A percentile compares a stretch with the other conserved stretches of the same genome.
Conservation (phyloP, 2,888 invertebrate species). For the Cephus pulcher region DNA sequence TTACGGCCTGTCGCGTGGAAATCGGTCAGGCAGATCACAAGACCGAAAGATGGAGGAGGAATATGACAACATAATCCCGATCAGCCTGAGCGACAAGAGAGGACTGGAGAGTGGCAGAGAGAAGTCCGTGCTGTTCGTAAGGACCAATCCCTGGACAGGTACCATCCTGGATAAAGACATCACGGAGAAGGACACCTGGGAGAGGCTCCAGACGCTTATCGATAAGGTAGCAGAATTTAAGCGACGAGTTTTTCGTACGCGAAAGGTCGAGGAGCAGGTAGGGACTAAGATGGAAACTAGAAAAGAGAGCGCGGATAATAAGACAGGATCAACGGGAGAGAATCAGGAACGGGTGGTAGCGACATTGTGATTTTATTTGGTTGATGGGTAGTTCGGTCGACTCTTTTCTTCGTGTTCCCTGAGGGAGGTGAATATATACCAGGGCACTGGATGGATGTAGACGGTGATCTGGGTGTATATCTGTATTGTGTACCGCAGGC, state of each 20-base stretch:
- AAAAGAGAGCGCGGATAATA: background rate
- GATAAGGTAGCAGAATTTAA: slow-evolving; percentile 37
- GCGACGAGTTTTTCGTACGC: slow-evolving; percentile 26
- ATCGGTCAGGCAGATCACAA: background rate
- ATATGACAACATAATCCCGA: background rate
- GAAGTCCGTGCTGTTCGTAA: too few relatives aligned
- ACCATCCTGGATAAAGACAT: background rate
- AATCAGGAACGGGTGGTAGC: slow-evolving; percentile 10
- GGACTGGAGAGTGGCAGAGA: background rate
- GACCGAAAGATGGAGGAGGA: slow-evolving; percentile 1
- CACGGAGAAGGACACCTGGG: slow-evolving; percentile 25
- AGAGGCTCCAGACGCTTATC: slow-evolving; percentile 31
- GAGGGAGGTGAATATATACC: too few relatives aligned
- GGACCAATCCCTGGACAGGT: too few relatives aligned
- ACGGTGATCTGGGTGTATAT: too few relatives aligned
- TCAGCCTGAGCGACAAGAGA: background rate
- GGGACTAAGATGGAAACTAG: slow-evolving; percentile 9
- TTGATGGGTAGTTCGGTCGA: background rate
- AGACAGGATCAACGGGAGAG: too few relatives aligned
- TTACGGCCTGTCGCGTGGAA: background rate
- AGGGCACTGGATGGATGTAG: too few relatives aligned
- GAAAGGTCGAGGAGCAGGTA: slow-evolving; percentile 30
- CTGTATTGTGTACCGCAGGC: slow-evolving; percentile 1
- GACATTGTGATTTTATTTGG: slow-evolving; percentile 13
- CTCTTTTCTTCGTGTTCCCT: background rate